A percentile compares a stretch with the other conserved stretches of the same genome.
These are phyloP conservation scores for Sarcoramphus papa DNA, from an alignment of 2,797 vertebrate species.

Conservation along the genomic window DNA sequence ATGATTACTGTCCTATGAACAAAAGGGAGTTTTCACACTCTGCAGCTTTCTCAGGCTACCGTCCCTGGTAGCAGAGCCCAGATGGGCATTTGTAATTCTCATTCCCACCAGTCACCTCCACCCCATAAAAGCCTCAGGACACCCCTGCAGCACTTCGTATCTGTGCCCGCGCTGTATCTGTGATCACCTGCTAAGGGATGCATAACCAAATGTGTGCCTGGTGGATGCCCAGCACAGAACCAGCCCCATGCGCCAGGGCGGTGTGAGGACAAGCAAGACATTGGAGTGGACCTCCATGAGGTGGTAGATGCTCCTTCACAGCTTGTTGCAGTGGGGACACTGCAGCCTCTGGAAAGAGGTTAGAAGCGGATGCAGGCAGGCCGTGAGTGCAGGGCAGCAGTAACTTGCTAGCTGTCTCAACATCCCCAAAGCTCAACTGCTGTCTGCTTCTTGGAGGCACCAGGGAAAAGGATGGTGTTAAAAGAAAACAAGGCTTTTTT, in stretches of 20 bases:
- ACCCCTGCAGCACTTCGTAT: neutral
- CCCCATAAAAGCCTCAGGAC: neutral
- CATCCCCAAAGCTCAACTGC: neutral
- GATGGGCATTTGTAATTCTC: neutral
- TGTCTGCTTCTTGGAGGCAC: neutral
- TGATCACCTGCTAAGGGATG: neutral
- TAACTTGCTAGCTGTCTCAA: neutral
- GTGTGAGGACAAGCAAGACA: rapidly evolving
- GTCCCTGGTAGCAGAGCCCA: neutral
- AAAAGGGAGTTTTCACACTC: neutral
- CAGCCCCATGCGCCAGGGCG: rapidly evolving
- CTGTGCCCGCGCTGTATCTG: rapidly evolving
- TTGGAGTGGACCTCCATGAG: neutral
- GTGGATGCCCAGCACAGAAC: neutral
- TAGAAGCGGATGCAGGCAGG: neutral
- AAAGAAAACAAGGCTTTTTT: neutral
- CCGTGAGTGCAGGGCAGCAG: neutral
- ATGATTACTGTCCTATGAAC: neutral
- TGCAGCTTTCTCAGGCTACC: neutral
- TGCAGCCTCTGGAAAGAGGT: neutral
- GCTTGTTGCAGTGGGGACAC: neutral
- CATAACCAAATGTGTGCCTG: rapidly evolving
- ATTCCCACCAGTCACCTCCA: neutral
- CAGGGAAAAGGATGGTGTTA: neutral
- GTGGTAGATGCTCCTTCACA: neutral